phyloP scores from a whole-genome alignment of 2,113 vertebrate genomes.

The Alethe castanea region DNA sequence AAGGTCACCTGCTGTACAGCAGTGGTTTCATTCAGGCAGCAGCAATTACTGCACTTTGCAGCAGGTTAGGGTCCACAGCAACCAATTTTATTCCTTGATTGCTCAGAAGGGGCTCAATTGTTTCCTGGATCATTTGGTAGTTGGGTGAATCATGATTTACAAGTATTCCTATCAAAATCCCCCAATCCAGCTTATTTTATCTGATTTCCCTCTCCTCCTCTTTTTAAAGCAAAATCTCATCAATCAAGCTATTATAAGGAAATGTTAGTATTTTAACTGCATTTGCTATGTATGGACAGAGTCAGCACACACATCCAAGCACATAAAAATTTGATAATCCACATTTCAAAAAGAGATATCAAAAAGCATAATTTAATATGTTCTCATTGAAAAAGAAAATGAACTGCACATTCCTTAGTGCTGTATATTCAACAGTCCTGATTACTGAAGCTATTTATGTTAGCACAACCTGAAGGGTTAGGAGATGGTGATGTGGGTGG shows the following conservation, averaged over 20 bases:
- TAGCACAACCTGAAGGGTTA: not conserved
- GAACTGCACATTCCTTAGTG: conserved; percentile 16
- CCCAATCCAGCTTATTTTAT: not conserved
- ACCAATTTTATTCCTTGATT: not conserved
- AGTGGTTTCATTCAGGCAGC: not conserved
- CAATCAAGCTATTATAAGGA: not conserved
- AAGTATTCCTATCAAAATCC: not conserved
- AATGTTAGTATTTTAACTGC: conserved; percentile 48
- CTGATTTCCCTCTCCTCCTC: not conserved
- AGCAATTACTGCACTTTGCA: not conserved
- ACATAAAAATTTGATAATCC: conserved; percentile 63
- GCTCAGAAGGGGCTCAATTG: not conserved
- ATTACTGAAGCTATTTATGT: conserved; percentile 52
- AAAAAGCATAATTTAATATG: conserved; percentile 69
- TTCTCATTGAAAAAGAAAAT: conserved; percentile 57
- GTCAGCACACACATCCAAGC: conserved; percentile 24
- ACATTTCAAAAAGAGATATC: conserved; percentile 48
- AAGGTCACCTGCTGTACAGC: not conserved
- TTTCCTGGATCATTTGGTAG: conserved; percentile 16
- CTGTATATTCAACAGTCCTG: conserved; percentile 29
- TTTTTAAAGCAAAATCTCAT: conserved; percentile 28
- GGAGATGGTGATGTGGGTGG: not conserved
- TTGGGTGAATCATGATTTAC: not conserved
- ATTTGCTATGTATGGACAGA: conserved; percentile 61
- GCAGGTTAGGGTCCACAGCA: not conserved